These are phyloP conservation scores for Danaus melanippus DNA, from an alignment of 1,140 invertebrate species.

Conservation along the genomic window DNA sequence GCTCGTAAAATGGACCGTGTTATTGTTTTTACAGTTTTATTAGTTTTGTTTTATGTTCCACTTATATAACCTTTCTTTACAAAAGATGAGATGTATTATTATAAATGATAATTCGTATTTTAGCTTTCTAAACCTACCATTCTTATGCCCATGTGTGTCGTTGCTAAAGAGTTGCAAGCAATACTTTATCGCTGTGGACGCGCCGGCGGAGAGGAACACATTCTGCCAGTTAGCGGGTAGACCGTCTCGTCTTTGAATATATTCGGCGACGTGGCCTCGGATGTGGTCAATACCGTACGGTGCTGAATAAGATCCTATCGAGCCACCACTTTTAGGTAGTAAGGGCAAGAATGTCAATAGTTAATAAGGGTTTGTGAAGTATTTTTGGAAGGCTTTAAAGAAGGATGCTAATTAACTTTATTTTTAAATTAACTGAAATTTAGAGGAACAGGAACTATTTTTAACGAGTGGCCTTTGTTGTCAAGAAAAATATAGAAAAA, in stretches of 20 bases:
- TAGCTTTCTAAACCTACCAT: conserved; percentile 35
- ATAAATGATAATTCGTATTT: too few relatives aligned
- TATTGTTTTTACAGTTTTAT: too few relatives aligned
- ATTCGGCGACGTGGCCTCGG: conserved; percentile 89
- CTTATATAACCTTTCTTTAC: too few relatives aligned
- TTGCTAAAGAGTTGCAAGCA: conserved; percentile 68
- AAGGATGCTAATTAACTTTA: too few relatives aligned
- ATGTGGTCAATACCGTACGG: conserved; percentile 94
- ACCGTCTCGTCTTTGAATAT: conserved; percentile 89
- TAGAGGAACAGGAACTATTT: too few relatives aligned
- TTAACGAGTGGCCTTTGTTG: too few relatives aligned
- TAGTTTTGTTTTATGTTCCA: too few relatives aligned
- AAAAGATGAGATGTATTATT: too few relatives aligned
- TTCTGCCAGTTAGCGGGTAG: conserved; percentile 83
- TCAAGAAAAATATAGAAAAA: too few relatives aligned
- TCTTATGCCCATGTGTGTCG: conserved; percentile 73
- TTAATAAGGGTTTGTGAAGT: too few relatives aligned
- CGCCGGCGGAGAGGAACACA: conserved; percentile 91
- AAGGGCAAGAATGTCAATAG: neutral
- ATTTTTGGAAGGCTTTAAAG: neutral
- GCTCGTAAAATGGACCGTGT: conserved; percentile 3
- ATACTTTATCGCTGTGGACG: conserved; percentile 90
- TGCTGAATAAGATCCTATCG: conserved; percentile 93
- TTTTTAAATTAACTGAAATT: too few relatives aligned
- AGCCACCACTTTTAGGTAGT: conserved; percentile 75